Conservation (phyloP, 2,113 vertebrate species). For the Paedocypris sp. region DNA sequence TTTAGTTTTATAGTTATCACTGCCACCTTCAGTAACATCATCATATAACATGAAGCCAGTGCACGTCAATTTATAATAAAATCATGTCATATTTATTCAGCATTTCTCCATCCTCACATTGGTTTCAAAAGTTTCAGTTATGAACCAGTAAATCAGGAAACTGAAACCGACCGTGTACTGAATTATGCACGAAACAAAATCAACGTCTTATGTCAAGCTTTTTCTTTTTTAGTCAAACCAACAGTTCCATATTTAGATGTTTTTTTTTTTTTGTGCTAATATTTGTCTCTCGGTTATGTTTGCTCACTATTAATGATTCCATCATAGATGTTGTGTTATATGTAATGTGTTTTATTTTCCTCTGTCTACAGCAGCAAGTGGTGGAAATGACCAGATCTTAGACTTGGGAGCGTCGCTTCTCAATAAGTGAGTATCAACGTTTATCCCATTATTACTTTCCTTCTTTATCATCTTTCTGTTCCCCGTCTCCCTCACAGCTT, state of each 20-base stretch:
- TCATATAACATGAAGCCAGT: no score
- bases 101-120: no score
- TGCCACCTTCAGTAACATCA: no score
- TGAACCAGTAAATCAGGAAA: no score
- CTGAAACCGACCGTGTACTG: not conserved
- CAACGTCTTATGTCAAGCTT: no score
- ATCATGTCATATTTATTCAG: no score
- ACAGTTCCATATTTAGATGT: not conserved
- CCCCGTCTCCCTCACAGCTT: constrained; percentile 44
- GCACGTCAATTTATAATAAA: no score
- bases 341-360: not conserved
- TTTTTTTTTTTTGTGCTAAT: not conserved
- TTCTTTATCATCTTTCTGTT: not conserved
- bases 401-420: constrained; percentile 52
- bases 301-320: not conserved
- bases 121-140: no score
- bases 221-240: no score
- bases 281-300: no score
- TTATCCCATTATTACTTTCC: not conserved
- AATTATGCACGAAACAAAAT: not conserved
- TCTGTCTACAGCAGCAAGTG: constrained; percentile 40
- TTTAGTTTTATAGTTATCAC: no score
- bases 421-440: constrained; percentile 51
- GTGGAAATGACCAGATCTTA: constrained; percentile 44
- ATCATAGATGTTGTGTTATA: not conserved